Evolutionary conservation across 2,113 vertebrate species (phyloP), one percentile per base, ranked within the genome.

Genomic region (Vidua chalybeata): DNA sequence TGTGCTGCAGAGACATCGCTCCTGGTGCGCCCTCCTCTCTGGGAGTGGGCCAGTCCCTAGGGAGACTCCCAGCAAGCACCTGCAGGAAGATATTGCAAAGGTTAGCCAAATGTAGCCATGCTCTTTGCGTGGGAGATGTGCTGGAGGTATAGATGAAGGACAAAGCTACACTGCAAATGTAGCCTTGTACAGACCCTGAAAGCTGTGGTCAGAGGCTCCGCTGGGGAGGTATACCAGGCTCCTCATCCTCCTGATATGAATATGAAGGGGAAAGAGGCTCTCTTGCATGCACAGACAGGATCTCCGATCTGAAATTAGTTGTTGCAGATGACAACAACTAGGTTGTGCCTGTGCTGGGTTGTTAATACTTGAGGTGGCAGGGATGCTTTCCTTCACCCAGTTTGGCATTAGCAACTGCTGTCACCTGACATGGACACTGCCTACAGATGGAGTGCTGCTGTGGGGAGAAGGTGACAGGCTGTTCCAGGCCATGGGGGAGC

Each of bases 1-100:
- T 0, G 2, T 1, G 2, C 30, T 51, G 55, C 68, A 55, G 81
- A 39, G 55, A 52, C 35, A 1, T 24, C 3, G 2, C 21, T 39
- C 9, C 26, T 55, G 27, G 11, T 28, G 33, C 37, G 64, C 15
- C 22, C 37, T 61, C 43, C 41, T 48, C 52, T 33, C 59, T 78
- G 1, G 2, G 55, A 39, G 15, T 3, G 22, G 3, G 8, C 6
- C 14, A 15, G 14, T 59, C 80, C 3, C 0, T 16, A 33, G 59
- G 41, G 84, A 89, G 33, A 20, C 37, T 66, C 41, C 23, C 31
- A 46, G 81, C 27, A 84, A 41, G 64, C 41, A 84, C 13, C 69
- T 18, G 15, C 10, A 4, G 48, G 54, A 72, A 22, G 52, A 54
- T 37, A 39, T 12, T 79, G 62, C 75, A 63, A 58, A 75, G 62